These are phyloP conservation scores for Gnathonemus longibarbis DNA, from an alignment of 2,113 vertebrate species.

Conservation along the genomic window DNA sequence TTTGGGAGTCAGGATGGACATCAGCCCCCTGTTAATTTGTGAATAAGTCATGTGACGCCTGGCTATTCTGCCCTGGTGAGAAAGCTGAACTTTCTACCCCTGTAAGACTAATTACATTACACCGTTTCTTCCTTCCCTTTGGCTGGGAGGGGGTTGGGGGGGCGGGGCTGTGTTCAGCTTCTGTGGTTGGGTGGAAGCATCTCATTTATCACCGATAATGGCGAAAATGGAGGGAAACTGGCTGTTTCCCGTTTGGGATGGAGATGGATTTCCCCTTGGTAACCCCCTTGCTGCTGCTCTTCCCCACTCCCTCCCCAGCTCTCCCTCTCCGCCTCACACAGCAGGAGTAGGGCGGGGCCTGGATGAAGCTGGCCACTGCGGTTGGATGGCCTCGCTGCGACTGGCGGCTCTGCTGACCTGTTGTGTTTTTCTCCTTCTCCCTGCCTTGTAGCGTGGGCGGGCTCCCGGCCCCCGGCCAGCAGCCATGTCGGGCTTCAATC, in stretches of 20 bases:
- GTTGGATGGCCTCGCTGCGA: constrained; percentile 12
- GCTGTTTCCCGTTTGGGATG: constrained; percentile 5
- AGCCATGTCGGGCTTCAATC: constrained; percentile 99
- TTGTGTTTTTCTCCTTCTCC: constrained; percentile 57
- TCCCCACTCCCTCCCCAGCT: not conserved
- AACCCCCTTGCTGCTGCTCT: not conserved
- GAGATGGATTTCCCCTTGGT: constrained; percentile 4
- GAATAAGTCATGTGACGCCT: constrained; percentile 4
- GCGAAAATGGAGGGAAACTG: constrained; percentile 2
- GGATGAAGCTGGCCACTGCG: not conserved
- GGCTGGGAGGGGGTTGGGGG: no score
- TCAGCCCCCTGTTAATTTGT: not conserved
- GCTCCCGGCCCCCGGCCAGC: constrained; percentile 53
- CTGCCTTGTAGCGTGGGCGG: constrained; percentile 71
- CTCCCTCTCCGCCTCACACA: not conserved
- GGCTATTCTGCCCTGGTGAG: not conserved
- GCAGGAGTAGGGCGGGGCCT: not conserved
- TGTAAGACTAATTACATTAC: constrained; percentile 9
- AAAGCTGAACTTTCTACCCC: constrained; percentile 14
- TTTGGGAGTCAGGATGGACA: not conserved
- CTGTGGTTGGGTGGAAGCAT: not conserved
- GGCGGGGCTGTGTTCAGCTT: not conserved
- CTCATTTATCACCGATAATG: constrained; percentile 9
- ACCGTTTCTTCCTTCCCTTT: not conserved
- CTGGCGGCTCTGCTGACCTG: constrained; percentile 41